These are phyloP conservation scores for Tachystola acroxantha DNA, from an alignment of 2,888 invertebrate genomes.

Conservation along the genomic window DNA sequence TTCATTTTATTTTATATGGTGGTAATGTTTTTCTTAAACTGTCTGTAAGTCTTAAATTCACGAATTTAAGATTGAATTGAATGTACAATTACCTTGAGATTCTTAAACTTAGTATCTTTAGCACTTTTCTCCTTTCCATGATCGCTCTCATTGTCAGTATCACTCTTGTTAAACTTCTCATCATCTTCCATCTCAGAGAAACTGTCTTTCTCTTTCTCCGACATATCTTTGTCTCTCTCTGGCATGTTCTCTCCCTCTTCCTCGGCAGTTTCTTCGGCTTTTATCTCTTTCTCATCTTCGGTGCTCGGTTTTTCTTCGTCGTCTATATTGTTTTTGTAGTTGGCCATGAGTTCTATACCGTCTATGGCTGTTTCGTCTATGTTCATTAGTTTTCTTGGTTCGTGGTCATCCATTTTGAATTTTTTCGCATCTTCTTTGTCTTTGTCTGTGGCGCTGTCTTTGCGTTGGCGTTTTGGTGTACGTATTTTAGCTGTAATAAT, in stretches of 20 bases:
- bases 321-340: slow-evolving; percentile 50
- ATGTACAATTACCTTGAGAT: slow-evolving; percentile 70
- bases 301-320: slow-evolving; percentile 61
- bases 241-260: slow-evolving; percentile 39
- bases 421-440: slow-evolving; percentile 67
- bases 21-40: no score
- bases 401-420: slow-evolving; percentile 49
- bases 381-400: slow-evolving; percentile 44
- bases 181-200: slow-evolving; percentile 74
- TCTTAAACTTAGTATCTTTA: slow-evolving; percentile 56
- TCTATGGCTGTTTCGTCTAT: slow-evolving; percentile 73
- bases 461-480: slow-evolving; percentile 71
- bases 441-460: slow-evolving; percentile 79
- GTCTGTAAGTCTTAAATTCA: no score
- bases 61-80: no score
- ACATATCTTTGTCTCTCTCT: slow-evolving; percentile 41
- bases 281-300: slow-evolving; percentile 60
- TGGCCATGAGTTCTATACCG: slow-evolving; percentile 71
- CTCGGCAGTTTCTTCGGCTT: slow-evolving; percentile 47
- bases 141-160: slow-evolving; percentile 70
- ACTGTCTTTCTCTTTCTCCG: slow-evolving; percentile 62
- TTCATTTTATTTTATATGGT: no score
- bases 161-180: slow-evolving; percentile 66
- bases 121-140: slow-evolving; percentile 42
- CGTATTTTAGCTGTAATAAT: slow-evolving; percentile 53